Evolutionary conservation across 2,797 vertebrate genomes (phyloP).

Genomic region (Alectoris magna): DNA sequence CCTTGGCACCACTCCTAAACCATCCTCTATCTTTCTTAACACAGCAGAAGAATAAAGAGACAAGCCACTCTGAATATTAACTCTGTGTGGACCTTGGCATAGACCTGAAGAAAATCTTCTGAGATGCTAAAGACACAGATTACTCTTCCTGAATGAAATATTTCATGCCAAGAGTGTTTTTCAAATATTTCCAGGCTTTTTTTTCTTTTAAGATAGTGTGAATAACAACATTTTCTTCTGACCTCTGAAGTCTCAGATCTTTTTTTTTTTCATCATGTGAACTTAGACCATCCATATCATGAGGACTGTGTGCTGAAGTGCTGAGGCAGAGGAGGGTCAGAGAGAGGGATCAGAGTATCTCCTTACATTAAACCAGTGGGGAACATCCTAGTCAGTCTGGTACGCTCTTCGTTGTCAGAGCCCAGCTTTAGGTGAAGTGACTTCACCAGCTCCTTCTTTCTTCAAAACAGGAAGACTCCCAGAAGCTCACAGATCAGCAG

Average conservation of each 20-base stretch:
- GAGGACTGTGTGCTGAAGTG: not conserved
- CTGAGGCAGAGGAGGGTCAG: not conserved
- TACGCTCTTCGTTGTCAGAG: not conserved
- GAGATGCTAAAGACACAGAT: not conserved
- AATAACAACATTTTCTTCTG: not conserved
- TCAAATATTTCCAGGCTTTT: not conserved
- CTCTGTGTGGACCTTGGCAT: not conserved
- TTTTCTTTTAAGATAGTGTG: not conserved
- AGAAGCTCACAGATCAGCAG: constrained; percentile 82
- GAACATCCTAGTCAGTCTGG: not conserved
- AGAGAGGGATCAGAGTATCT: not conserved
- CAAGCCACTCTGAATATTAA: not conserved
- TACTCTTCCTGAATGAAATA: not conserved
- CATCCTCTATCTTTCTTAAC: not conserved
- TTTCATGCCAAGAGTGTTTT: not conserved
- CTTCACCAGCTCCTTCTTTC: constrained; percentile 7
- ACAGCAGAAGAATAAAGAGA: not conserved
- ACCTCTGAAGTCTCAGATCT: not conserved
- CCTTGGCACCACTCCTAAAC: not conserved
- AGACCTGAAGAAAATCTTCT: not conserved
- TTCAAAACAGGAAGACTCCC: constrained; percentile 73
- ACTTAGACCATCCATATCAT: not conserved
- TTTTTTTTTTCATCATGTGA: not conserved
- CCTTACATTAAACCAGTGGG: not conserved
- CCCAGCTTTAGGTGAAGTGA: not conserved